These are phyloP conservation scores for Hapalemur alaotrensis DNA, from an alignment of 2,797 vertebrate species.

Conservation along the genomic window DNA sequence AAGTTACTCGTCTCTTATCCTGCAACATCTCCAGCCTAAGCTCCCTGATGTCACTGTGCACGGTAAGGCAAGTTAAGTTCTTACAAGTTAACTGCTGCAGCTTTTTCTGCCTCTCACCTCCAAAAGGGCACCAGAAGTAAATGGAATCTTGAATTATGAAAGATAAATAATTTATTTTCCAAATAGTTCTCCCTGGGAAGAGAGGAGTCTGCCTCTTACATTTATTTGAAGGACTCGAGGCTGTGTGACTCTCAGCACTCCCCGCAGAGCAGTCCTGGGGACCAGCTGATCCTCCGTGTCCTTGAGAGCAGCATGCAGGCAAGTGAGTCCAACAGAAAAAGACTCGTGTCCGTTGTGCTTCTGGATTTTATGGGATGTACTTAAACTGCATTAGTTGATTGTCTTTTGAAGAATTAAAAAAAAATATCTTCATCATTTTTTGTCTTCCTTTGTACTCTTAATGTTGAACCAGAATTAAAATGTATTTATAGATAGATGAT, in stretches of 20 bases:
- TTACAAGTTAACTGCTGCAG: background rate
- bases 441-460: background rate
- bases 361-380: no score
- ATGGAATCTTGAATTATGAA: slow-evolving; percentile 29
- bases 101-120: background rate
- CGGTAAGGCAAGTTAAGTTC: background rate
- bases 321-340: background rate
- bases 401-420: background rate
- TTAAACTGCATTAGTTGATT: background rate
- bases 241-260: background rate
- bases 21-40: background rate
- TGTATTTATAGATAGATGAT: no score
- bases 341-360: background rate
- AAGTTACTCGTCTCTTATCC: background rate
- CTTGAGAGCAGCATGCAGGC: background rate
- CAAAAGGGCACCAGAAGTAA: background rate
- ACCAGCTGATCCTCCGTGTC: background rate
- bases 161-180: slow-evolving; percentile 24
- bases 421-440: background rate
- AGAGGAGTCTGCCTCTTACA: background rate
- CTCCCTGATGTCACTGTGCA: background rate
- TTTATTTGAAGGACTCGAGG: background rate
- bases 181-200: background rate
- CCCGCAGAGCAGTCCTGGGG: background rate
- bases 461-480: background rate